phyloP scores from a whole-genome alignment of 2,113 vertebrate genomes.

The Melanocharis versteri region DNA sequence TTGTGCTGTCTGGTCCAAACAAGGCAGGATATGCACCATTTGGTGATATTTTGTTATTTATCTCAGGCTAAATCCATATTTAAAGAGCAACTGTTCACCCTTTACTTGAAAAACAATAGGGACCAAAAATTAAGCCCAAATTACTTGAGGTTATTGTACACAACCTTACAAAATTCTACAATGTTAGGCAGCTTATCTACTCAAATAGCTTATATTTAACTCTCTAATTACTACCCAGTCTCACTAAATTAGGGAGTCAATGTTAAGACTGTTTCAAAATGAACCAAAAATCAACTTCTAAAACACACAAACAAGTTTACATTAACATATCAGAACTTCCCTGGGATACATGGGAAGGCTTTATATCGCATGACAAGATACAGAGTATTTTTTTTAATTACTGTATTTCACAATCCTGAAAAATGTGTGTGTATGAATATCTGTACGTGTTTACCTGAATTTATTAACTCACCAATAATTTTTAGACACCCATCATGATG shows the following conservation, averaged over 20 bases:
- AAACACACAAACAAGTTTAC: neutral
- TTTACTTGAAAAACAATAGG: neutral
- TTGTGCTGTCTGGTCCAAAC: neutral
- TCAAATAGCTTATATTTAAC: neutral
- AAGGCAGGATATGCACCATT: neutral
- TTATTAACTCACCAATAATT: slow-evolving; percentile 86
- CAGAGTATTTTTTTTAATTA: rapidly evolving
- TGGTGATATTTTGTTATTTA: neutral
- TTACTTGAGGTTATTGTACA: neutral
- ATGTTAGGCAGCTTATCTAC: neutral
- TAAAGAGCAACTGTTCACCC: neutral
- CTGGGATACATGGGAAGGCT: neutral
- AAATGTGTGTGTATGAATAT: neutral
- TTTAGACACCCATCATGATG: slow-evolving; percentile 91
- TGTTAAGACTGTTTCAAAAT: neutral
- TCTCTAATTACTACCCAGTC: neutral
- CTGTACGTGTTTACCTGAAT: neutral
- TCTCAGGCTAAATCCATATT: neutral
- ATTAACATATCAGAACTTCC: neutral
- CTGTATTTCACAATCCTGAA: neutral
- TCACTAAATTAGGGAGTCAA: neutral
- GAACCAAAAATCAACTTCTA: neutral
- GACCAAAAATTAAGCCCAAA: neutral
- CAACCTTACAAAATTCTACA: neutral
- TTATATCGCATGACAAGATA: neutral